Evolutionary conservation across 2,888 invertebrate genomes (phyloP).

Genomic region (Ferrisia virgata): DNA sequence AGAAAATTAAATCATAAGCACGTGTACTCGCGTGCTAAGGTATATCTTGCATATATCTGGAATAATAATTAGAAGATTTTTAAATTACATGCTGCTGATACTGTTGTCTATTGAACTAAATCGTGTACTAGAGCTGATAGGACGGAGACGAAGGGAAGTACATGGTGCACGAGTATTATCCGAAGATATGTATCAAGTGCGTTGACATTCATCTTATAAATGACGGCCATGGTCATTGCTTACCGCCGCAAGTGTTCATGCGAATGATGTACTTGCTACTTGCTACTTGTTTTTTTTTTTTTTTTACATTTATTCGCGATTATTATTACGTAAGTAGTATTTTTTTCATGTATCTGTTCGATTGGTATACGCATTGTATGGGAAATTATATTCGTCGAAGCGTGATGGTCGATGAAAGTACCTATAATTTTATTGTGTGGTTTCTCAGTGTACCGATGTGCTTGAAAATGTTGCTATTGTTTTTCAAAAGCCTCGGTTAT

Average conservation of each 20-base stretch:
- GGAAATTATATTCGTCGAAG: background rate
- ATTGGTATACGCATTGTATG: too few relatives aligned
- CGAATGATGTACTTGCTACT: background rate
- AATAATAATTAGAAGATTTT: too few relatives aligned
- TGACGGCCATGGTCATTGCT: conserved; percentile 18
- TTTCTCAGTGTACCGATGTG: background rate
- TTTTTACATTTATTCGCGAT: background rate
- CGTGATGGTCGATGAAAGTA: background rate
- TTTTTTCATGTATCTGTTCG: background rate
- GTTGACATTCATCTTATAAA: conserved; percentile 8
- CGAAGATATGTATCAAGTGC: background rate
- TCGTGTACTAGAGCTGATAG: background rate
- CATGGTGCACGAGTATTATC: background rate
- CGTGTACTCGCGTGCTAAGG: too few relatives aligned
- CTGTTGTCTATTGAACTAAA: too few relatives aligned
- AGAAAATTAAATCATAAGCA: too few relatives aligned
- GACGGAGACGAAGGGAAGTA: background rate
- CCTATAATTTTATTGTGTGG: background rate
- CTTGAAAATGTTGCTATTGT: too few relatives aligned
- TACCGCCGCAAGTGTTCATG: background rate
- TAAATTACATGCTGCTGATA: background rate
- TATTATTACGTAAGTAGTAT: background rate
- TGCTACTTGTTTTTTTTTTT: too few relatives aligned
- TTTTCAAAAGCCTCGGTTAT: too few relatives aligned
- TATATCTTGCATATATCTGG: too few relatives aligned